Conservation (phyloP, 1,140 invertebrate species). For the Rhagoletis zephyria region DNA sequence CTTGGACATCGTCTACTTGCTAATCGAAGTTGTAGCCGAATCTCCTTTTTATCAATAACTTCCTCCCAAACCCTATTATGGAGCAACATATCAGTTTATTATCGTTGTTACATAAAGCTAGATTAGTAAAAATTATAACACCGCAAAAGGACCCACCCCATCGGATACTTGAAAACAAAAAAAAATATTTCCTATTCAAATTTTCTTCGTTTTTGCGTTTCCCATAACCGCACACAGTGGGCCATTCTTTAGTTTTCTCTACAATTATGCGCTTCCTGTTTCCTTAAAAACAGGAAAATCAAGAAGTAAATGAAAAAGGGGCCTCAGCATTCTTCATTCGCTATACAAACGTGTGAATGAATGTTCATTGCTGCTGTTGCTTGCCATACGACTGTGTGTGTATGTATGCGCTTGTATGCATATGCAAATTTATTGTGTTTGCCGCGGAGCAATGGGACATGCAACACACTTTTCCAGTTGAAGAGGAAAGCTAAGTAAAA, state of each 20-base stretch:
- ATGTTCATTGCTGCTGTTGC: background rate
- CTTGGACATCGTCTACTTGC: too few relatives aligned
- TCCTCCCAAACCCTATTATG: too few relatives aligned
- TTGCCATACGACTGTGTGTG: background rate
- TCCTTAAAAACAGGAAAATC: conserved; percentile 31
- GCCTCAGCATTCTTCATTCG: background rate
- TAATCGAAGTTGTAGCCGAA: too few relatives aligned
- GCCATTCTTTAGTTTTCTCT: background rate
- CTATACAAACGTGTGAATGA: background rate
- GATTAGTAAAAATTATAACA: too few relatives aligned
- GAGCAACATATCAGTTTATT: too few relatives aligned
- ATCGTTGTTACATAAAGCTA: too few relatives aligned
- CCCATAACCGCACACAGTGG: background rate
- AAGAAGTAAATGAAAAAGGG: background rate
- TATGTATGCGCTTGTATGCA: background rate
- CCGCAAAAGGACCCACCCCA: too few relatives aligned
- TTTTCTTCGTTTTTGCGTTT: background rate
- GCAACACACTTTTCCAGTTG: background rate
- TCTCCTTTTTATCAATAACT: too few relatives aligned
- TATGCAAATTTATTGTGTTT: conserved; percentile 15
- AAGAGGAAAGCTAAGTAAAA: background rate
- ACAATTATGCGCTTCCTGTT: conserved; percentile 20
- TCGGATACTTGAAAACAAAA: background rate
- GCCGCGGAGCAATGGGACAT: background rate
- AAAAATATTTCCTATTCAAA: background rate